phyloP scores from a whole-genome alignment of 2,888 invertebrate species.

The Rotaria socialis region DNA sequence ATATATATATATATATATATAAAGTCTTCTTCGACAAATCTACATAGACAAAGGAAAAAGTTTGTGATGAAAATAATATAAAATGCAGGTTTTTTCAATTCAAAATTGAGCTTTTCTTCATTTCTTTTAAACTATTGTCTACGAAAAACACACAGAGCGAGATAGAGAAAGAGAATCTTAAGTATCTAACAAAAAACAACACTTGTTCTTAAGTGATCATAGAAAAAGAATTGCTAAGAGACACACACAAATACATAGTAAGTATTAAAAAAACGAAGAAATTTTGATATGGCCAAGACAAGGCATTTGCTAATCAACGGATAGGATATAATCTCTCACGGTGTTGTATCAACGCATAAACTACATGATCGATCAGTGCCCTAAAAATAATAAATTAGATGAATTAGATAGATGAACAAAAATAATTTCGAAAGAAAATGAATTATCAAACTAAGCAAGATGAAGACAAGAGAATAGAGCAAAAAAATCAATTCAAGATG shows the following conservation, averaged over 20 bases:
- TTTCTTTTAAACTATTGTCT: not conserved
- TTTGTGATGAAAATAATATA: not conserved
- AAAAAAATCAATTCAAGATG: not conserved
- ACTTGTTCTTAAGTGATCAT: constrained; percentile 8
- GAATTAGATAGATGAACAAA: not conserved
- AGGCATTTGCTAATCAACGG: not conserved
- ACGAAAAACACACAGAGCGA: not conserved
- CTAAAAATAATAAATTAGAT: not conserved
- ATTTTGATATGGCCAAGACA: not conserved
- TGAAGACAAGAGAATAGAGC: not conserved
- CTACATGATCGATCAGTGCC: constrained; percentile 1
- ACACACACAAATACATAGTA: not conserved
- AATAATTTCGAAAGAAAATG: not conserved
- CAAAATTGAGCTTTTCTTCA: not conserved
- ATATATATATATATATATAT: not conserved
- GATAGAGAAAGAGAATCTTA: not conserved
- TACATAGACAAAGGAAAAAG: not conserved
- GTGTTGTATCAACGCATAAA: constrained; percentile 35
- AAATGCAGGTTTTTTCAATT: constrained; percentile 2
- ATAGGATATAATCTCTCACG: not conserved
- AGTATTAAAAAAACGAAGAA: not conserved
- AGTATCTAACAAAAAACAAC: not conserved
- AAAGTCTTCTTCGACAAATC: not conserved
- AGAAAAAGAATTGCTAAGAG: constrained; percentile 29
- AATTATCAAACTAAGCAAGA: not conserved